Evolutionary conservation across 2,888 invertebrate genomes (phyloP), one percentile per base, ranked within the genome.

Genomic region (Deilephila elpenor): DNA sequence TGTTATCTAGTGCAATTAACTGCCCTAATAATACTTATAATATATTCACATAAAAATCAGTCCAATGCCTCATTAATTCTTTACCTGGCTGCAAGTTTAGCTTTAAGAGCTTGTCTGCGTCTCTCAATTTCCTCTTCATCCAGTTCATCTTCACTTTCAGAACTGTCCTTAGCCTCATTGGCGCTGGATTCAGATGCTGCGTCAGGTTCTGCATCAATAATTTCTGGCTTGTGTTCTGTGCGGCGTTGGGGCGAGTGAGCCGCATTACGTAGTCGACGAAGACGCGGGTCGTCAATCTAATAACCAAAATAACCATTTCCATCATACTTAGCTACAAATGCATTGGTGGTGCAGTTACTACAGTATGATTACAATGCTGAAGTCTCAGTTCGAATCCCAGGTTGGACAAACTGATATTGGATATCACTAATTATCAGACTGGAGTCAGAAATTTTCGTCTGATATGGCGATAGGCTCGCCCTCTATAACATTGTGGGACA

Each of bases 41-140:
- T n/a, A n/a, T 59, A 19, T 70, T 17, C 11, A 14, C 14, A 44
- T 44, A 11, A 11, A 44, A 20, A 62, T 8, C 11, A 20, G 19
- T 53, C 25, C 59, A 59, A 67, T 44, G 5, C 19, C 5, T 29
- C 17, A 32, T 70, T 70, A 19, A 44, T 44, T 29, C 37, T 67
- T 74, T 77, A 94, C 93, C 94, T 92, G 14, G 93, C 93, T 76
- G 93, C 89, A 76, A 94, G 88, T 85, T 94, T 94, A 74, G 93
- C 92, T 79, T 91, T 91, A 51, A 94, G 90, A 64, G 91, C 91
- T 75, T 96, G 96, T 75, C 98, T 95, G n/a, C 98, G 95, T 78
- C 96, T 96, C 86, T 99, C 98, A 83, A 98, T 97, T 90, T 98
- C 98, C 59, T 96, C 96, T 78, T 98, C 98, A 78, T 98, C 98